Evolutionary conservation across 2,888 invertebrate genomes (phyloP).

Genomic region (Arctia plantaginis): DNA sequence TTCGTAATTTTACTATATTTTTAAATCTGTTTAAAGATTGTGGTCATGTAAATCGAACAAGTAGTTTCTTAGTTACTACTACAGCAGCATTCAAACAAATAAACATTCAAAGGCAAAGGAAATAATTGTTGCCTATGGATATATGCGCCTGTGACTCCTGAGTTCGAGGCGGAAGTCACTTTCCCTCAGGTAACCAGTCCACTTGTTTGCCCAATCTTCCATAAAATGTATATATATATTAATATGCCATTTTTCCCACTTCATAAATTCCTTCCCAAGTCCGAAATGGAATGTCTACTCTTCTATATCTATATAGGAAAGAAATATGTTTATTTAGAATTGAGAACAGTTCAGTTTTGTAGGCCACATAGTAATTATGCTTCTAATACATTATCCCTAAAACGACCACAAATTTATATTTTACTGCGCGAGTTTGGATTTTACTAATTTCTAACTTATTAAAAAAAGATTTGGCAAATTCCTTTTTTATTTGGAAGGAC

Average conservation of each 20-base stretch:
- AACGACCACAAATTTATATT: too few species aligned
- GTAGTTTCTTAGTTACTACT: not conserved
- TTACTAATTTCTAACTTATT: too few species aligned
- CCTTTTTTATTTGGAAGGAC: too few species aligned
- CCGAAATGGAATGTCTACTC: slow-evolving; percentile 4
- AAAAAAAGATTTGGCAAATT: too few species aligned
- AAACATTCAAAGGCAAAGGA: not conserved
- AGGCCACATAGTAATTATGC: not conserved
- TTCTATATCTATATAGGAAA: not conserved
- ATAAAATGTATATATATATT: not conserved
- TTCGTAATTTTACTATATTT: too few species aligned
- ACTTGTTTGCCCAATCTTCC: too few species aligned
- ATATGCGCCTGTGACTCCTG: too few species aligned
- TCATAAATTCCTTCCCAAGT: slow-evolving; percentile 4
- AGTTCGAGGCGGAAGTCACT: too few species aligned
- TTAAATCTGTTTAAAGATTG: too few species aligned
- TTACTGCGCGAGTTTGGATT: too few species aligned
- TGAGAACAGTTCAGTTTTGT: not conserved
- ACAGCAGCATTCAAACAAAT: slow-evolving; percentile 2
- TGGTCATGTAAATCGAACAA: not conserved
- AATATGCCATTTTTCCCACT: slow-evolving; percentile 14
- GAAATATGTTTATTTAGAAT: not conserved
- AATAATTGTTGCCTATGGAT: slow-evolving; percentile 11
- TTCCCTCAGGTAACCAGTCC: too few species aligned
- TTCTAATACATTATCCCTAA: not conserved